These are phyloP conservation scores for Lottia gigantea DNA, from an alignment of 2,888 invertebrate genomes.

Conservation along the genomic window DNA sequence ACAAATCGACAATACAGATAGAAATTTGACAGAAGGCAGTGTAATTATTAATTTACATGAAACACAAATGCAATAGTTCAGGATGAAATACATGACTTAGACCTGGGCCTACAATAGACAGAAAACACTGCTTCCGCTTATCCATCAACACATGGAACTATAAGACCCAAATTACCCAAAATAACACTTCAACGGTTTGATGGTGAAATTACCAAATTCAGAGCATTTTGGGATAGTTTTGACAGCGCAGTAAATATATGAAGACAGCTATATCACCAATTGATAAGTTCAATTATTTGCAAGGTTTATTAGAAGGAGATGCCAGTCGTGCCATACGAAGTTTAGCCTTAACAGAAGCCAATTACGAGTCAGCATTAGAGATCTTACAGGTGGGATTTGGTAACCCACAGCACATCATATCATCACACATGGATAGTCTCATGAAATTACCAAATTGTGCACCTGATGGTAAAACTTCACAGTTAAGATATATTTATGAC, in stretches of 20 bases:
- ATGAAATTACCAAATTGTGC: constrained; percentile 9
- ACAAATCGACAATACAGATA: neutral
- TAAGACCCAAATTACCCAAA: constrained; percentile 12
- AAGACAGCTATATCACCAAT: neutral
- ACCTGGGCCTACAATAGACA: neutral
- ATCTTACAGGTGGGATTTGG: constrained; percentile 11
- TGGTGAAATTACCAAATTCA: neutral
- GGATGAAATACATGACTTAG: neutral
- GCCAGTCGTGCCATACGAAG: constrained; percentile 5
- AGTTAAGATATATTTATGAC: constrained; percentile 5
- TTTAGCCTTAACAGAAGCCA: neutral
- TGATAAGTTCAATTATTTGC: constrained; percentile 15
- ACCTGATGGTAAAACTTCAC: neutral
- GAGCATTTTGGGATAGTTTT: constrained; percentile 13
- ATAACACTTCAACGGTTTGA: neutral
- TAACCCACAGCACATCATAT: constrained; percentile 4
- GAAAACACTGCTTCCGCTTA: neutral
- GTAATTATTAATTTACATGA: too few species aligned
- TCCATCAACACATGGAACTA: neutral
- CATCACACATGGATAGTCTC: constrained; percentile 7
- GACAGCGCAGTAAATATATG: neutral
- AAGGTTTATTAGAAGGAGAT: constrained; percentile 5
- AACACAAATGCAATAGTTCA: too few species aligned
- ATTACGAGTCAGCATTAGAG: constrained; percentile 5
- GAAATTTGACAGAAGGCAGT: neutral